Evolutionary conservation across 2,113 vertebrate species (phyloP), one percentile per base, ranked within the genome.

Genomic region (Morone chrysops): DNA sequence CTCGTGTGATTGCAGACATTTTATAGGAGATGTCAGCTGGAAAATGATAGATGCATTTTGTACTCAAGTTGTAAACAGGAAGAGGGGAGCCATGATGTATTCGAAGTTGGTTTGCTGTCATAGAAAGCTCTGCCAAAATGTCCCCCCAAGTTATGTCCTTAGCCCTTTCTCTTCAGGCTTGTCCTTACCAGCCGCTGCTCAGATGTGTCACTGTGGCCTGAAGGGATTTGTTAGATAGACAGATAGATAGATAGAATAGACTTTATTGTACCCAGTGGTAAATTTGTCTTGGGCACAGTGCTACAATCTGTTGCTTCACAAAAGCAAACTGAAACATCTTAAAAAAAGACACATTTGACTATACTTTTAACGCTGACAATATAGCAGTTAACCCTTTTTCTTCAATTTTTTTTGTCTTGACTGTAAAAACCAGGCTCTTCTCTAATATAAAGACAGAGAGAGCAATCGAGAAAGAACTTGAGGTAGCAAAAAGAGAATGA

Each of bases 21-120:
- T 86, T 74, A 74, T 80, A 36, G 25, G 66, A 54, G 70, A 61
- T 67, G 67, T 79, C 56, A 40, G 45, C 20, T 66, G 11, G 38
- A 48, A 43, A 75, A 59, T 61, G 43, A 82, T 60, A 17, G 45
- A 71, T 75, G 61, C 18, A 4, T 63, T 69, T 78, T 72, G 40
- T 54, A 53, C 22, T 62, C 3, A 59, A 72, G 53, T 40, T 70
- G 78, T 82, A 85, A 80, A 85, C 73, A 65, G 13, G 50, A 67
- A 50, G n/a, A 43, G 60, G 25, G n/a, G 18, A 70, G 48, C 45
- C 10, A 17, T 56, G 72, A 13, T 22, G 38, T 56, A 36, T 63
- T 81, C 51, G 54, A 68, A 76, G 54, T 56, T 41, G 16, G 43
- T 79, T 40, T 68, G 70, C 45, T 70, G 57, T 73, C 47, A 45